Conservation (phyloP, 2,113 vertebrate species). For the Eublepharis macularius region DNA sequence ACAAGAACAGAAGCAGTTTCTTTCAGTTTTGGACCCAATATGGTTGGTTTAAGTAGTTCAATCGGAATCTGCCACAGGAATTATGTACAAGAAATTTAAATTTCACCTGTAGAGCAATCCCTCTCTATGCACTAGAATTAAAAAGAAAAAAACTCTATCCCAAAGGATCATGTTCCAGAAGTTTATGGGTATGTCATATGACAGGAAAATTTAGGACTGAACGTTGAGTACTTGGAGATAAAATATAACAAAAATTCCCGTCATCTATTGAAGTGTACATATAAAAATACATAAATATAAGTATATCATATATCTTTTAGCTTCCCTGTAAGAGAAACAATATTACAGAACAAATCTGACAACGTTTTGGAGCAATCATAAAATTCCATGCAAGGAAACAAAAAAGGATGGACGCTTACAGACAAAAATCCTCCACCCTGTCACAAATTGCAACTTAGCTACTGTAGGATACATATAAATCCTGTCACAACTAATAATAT, state of each 20-base stretch:
- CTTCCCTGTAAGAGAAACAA: constrained; percentile 45
- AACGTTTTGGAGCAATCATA: constrained; percentile 47
- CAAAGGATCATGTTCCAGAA: constrained; percentile 1
- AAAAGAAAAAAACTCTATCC: constrained; percentile 30
- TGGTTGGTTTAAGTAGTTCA: constrained; percentile 26
- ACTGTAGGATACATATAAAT: constrained; percentile 78
- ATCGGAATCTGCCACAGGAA: constrained; percentile 25
- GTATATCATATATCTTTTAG: constrained; percentile 36
- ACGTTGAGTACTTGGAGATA: background rate
- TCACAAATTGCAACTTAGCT: constrained; percentile 88
- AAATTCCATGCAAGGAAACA: constrained; percentile 59
- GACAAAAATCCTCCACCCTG: constrained; percentile 75
- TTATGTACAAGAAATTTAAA: background rate
- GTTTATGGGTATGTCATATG: background rate
- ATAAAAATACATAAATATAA: constrained; percentile 31
- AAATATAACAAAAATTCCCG: background rate
- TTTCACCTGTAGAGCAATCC: constrained; percentile 13
- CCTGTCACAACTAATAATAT: constrained; percentile 88
- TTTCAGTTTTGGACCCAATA: constrained; percentile 7
- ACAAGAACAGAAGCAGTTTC: background rate
- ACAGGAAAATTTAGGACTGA: background rate
- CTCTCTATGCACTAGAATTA: constrained; percentile 12
- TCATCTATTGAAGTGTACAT: background rate
- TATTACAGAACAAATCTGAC: constrained; percentile 62
- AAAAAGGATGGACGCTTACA: constrained; percentile 64